Percentiles rank a stretch among this genome's conserved stretches.
These are phyloP conservation scores for Bellardia bayeri DNA, from an alignment of 2,888 invertebrate species.

Conservation along the genomic window DNA sequence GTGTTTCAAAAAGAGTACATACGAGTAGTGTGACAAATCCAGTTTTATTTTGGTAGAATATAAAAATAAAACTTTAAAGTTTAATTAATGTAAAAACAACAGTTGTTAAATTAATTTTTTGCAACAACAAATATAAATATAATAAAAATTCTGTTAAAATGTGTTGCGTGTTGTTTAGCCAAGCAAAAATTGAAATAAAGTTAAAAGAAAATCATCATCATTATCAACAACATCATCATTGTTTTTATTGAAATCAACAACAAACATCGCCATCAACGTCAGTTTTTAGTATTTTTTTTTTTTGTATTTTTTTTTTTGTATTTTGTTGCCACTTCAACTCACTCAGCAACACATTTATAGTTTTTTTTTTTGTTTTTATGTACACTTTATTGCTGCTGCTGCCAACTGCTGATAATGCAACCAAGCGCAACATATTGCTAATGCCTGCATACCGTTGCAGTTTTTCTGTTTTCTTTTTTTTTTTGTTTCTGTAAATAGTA, in stretches of 20 bases:
- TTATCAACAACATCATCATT: slow-evolving; percentile 26
- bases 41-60: slow-evolving; percentile 18
- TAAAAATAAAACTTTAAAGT: slow-evolving; percentile 14
- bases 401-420: slow-evolving; percentile 55
- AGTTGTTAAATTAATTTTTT: slow-evolving; percentile 27
- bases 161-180: slow-evolving; percentile 62
- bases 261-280: slow-evolving; percentile 44
- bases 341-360: slow-evolving; percentile 62
- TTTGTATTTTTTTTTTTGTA: slow-evolving; percentile 27
- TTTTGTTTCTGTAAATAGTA: slow-evolving; percentile 37
- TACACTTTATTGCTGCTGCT: slow-evolving; percentile 44
- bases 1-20: slow-evolving; percentile 32
- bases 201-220: slow-evolving; percentile 42
- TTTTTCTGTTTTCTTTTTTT: slow-evolving; percentile 27
- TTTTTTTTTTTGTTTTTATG: slow-evolving; percentile 2
- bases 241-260: slow-evolving; percentile 33
- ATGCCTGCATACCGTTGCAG: slow-evolving; percentile 65
- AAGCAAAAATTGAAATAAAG: slow-evolving; percentile 42
- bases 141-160: slow-evolving; percentile 47
- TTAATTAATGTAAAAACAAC: slow-evolving; percentile 26
- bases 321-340: slow-evolving; percentile 62
- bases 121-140: not conserved
- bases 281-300: slow-evolving; percentile 44
- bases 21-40: not conserved
- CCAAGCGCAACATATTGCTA: slow-evolving; percentile 72